Evolutionary conservation across 2,113 vertebrate species (phyloP).

Genomic region (Sinocyclocheilus grahami): DNA sequence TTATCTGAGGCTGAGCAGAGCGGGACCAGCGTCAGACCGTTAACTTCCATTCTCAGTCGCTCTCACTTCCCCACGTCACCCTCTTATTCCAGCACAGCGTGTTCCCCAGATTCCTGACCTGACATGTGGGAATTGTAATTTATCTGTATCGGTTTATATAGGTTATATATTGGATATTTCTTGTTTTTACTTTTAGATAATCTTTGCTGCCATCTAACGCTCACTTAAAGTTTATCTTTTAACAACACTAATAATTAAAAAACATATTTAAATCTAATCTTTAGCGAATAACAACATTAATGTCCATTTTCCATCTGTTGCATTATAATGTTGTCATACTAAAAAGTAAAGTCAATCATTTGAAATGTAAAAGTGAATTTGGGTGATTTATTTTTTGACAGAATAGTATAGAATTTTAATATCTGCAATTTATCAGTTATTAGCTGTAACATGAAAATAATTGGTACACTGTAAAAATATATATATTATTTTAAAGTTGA

Average conservation of each 20-base stretch:
- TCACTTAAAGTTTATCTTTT: background rate
- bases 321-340: background rate
- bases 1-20: conserved; percentile 58
- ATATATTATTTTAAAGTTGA: too few relatives aligned
- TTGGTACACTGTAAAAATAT: too few relatives aligned
- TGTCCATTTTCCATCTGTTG: background rate
- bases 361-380: too few relatives aligned
- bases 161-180: background rate
- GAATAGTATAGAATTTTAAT: too few relatives aligned
- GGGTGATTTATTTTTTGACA: too few relatives aligned
- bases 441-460: too few relatives aligned
- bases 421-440: too few relatives aligned
- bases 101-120: conserved; percentile 1
- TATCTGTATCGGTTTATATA: background rate
- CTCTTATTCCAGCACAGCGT: conserved; percentile 8
- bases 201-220: background rate
- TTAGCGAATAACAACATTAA: background rate
- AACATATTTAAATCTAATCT: background rate
- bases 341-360: too few relatives aligned
- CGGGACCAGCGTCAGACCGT: conserved; percentile 54
- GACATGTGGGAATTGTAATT: conserved; percentile 6
- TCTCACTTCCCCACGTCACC: background rate
- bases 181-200: background rate
- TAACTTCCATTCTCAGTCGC: conserved; percentile 43
- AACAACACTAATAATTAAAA: background rate